Evolutionary conservation across 2,888 invertebrate genomes (phyloP), one percentile per base, ranked within the genome.

Genomic region (Spodoptera littoralis): DNA sequence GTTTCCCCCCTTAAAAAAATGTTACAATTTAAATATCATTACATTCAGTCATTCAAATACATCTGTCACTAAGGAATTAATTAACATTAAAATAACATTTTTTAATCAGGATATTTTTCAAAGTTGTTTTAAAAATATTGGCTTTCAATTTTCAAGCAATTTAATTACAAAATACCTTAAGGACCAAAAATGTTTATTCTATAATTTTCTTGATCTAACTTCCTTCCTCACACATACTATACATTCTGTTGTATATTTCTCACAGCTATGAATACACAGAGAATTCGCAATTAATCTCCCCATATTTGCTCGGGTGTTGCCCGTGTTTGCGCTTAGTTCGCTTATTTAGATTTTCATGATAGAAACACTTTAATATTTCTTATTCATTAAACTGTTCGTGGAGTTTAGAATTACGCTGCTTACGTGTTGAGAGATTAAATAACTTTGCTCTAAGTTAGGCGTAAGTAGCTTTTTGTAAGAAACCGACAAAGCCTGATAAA

Each of bases 251-350:
- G 66, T 36, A 73, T 64, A 64, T 73, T 70, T 62, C 71, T 61
- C 73, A 71, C 72, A 52, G 58, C 58, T 62, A 60, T 60, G 77
- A 74, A 73, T 63, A 77, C 77, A 76, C 62, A 79, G 66, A 57
- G 80, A 80, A 84, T 84, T 79, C 72, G 55, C 77, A 84, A 87
- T 87, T 82, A 84, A 86, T 84, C 81, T 81, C 55, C 65, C 70
- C 65, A 68, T 80, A 79, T 84, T 82, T 81, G 70, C 70, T 70
- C 64, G 69, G 60, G 54, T 59, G 74, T 51, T 70, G 59, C 70
- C 58, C 58, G 66, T 60, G 63, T 69, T 68, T 60, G 54, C 43
- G 60, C 63, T 67, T 52, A 65, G 61, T 60, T 80, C 69, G 51
- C 63, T 63, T 75, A 74, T 76, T 80, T 71, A 67, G 60, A 78